Evolutionary conservation across 2,797 vertebrate genomes (phyloP), one percentile per base, ranked within the genome.

Genomic region (Corythornis leucogaster): DNA sequence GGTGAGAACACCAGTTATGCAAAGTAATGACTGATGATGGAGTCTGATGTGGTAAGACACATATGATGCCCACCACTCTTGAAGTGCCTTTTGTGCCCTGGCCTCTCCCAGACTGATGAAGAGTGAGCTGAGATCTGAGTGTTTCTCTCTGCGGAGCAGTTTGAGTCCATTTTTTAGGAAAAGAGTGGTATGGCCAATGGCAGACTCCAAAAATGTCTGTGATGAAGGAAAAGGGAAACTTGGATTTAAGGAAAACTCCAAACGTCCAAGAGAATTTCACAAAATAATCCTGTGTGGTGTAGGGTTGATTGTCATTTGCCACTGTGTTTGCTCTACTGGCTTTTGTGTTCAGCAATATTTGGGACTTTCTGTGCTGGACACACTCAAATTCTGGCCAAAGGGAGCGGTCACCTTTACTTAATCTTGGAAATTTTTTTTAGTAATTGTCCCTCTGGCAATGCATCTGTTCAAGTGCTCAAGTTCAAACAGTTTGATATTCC

Each of bases 281-380:
- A 1, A 31, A 71, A 33, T 1, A 0, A 16, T 71, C 40, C 42
- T 5, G 1, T 4, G 10, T 2, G 26, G 15, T 4, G 9, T 4
- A 31, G 15, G 50, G 15, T 43, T 25, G 7, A 5, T 12, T 9
- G 28, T 21, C 15, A 1, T 13, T 78, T 9, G 7, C 18, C n/a
- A 1, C 21, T 0, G 0, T 1, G 54, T 25, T 45, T 17, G 45
- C 42, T 11, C 19, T 22, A 14, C 4, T 1, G 19, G 18, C 9
- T 70, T 15, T 6, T 25, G 50, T 51, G 13, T 54, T 33, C 31
- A 20, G 25, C 25, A 31, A 3, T 6, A 4, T 18, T 35, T 15
- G 28, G 70, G 57, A 82, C 58, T 46, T 6, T 14, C 14, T 42
- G 45, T 9, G 59, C 38, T 40, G 54, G 42, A 15, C 10, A 5